phyloP scores from a whole-genome alignment of 2,113 vertebrate species.

The Neomonachus schauinslandi region DNA sequence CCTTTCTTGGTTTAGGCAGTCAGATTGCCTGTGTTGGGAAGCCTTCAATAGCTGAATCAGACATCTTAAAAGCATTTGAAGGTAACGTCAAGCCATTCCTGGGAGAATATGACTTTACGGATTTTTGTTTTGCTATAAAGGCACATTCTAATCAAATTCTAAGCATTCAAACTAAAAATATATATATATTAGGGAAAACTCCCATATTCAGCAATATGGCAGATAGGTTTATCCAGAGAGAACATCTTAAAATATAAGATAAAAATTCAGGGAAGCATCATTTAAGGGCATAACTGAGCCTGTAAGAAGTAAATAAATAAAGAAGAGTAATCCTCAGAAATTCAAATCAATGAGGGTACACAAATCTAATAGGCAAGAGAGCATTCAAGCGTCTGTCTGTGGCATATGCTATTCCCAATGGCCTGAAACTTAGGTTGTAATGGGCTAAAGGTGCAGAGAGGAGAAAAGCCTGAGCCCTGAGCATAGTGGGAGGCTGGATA shows the following conservation, averaged over 20 bases:
- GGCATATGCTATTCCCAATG: neutral
- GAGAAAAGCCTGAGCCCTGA: neutral
- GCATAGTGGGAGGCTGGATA: neutral
- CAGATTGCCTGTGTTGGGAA: neutral
- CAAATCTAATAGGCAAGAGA: neutral
- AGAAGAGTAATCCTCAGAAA: neutral
- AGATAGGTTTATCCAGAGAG: neutral
- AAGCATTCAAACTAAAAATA: neutral
- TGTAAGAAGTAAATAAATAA: neutral
- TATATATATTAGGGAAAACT: neutral
- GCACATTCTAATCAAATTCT: neutral
- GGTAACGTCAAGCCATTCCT: neutral
- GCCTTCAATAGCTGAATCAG: neutral
- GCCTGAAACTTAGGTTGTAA: neutral
- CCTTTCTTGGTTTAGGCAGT: neutral
- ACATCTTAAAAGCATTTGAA: neutral
- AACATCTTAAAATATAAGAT: neutral
- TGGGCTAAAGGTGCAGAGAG: neutral
- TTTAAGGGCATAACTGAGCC: neutral
- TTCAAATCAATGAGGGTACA: neutral
- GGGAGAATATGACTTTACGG: neutral
- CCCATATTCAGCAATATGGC: neutral
- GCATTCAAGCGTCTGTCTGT: neutral
- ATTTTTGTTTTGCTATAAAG: conserved; percentile 36
- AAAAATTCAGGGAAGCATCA: neutral